Percentiles rank a stretch among this genome's conserved stretches.
Evolutionary conservation across 2,113 vertebrate species (phyloP).

Genomic region (Sturnira hondurensis): DNA sequence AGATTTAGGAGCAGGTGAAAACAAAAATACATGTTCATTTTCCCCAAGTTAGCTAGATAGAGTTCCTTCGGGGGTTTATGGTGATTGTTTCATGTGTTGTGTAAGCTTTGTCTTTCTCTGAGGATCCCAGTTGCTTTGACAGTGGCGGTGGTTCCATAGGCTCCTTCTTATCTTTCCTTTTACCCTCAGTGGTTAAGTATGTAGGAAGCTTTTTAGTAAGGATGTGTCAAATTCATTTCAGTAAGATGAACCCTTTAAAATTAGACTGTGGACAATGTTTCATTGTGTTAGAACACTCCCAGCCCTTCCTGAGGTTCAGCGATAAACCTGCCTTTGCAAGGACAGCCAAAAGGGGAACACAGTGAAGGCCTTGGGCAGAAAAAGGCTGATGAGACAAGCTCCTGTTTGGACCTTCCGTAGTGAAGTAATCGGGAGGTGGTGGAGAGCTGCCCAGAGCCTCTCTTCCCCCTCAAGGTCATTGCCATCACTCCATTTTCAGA

Average conservation of each 20-base stretch:
- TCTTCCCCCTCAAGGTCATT: background rate
- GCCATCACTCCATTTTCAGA: background rate
- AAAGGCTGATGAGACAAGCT: background rate
- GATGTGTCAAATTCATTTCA: slow-evolving; percentile 13
- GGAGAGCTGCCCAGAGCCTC: background rate
- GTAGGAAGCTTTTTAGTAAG: slow-evolving; percentile 19
- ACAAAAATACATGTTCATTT: background rate
- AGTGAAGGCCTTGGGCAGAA: background rate
- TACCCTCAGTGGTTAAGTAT: background rate
- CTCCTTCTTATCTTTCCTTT: background rate
- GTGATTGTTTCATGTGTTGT: background rate
- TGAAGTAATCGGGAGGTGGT: background rate
- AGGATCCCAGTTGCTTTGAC: background rate
- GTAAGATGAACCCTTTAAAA: slow-evolving; percentile 27
- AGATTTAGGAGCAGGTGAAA: background rate
- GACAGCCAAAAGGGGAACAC: background rate
- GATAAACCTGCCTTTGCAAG: background rate
- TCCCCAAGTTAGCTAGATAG: background rate
- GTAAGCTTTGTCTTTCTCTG: background rate
- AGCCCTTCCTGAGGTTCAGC: background rate
- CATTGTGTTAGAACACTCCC: slow-evolving; percentile 5
- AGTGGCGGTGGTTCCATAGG: background rate
- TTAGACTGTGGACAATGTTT: background rate
- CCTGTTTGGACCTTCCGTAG: background rate
- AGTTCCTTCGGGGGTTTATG: background rate